Evolutionary conservation across 2,113 vertebrate genomes (phyloP).

Genomic region (Meriones unguiculatus): DNA sequence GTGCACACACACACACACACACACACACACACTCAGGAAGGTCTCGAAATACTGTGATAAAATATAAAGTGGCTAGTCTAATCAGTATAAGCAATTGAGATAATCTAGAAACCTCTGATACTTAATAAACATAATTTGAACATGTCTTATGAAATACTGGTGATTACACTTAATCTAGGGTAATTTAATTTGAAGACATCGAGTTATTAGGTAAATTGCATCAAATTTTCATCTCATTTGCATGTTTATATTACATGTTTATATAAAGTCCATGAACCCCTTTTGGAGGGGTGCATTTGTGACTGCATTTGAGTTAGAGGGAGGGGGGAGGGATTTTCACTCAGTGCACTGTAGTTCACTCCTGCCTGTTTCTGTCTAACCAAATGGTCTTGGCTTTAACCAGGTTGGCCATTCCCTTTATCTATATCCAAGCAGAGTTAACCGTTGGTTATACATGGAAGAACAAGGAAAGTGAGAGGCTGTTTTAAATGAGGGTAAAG

Average conservation of each 20-base stretch:
- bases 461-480: slow-evolving; percentile 48
- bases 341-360: background rate
- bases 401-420: background rate
- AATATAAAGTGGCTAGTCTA: slow-evolving; percentile 50
- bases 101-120: slow-evolving; percentile 52
- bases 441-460: slow-evolving; percentile 42
- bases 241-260: slow-evolving; percentile 65
- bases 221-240: slow-evolving; percentile 67
- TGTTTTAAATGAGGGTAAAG: slow-evolving; percentile 50
- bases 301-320: background rate
- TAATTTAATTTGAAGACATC: slow-evolving; percentile 62
- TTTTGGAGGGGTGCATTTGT: background rate
- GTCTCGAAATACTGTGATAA: slow-evolving; percentile 47
- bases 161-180: slow-evolving; percentile 62
- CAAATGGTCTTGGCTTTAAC: slow-evolving; percentile 33
- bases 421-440: background rate
- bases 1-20: background rate
- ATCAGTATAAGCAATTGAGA: slow-evolving; percentile 61
- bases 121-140: slow-evolving; percentile 67
- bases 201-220: slow-evolving; percentile 63
- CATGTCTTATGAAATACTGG: slow-evolving; percentile 18
- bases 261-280: background rate
- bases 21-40: slow-evolving; percentile 10
- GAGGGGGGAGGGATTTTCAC: background rate
- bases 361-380: background rate